A percentile compares a stretch with the other conserved stretches of the same genome.
phyloP scores from a whole-genome alignment of 53 echinoderm and acorn worm species.

The Pentamera pediparva region DNA sequence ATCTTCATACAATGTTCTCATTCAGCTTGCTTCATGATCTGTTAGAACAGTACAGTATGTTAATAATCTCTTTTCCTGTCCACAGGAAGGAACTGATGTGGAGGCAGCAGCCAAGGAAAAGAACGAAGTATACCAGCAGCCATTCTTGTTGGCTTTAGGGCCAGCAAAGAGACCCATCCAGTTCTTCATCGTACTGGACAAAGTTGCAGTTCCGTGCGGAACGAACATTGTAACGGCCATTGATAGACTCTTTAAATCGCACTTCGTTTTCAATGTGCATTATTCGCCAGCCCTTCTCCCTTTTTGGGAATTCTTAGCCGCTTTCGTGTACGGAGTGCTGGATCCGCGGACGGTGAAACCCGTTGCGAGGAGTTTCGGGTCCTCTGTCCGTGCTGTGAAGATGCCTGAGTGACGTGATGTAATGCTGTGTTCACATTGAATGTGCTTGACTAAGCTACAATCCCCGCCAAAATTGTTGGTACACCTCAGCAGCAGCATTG shows the following conservation, averaged over 20 bases:
- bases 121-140: neutral
- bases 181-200: neutral
- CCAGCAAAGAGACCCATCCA: neutral
- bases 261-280: conserved; percentile 7
- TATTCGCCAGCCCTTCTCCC: neutral
- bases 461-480: no score
- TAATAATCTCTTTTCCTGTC: neutral
- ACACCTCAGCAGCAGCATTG: no score
- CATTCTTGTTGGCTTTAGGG: conserved; percentile 1
- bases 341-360: neutral
- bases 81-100: neutral
- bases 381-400: neutral
- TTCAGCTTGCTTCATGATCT: neutral
- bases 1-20: neutral
- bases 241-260: conserved; percentile 7
- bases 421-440: no score
- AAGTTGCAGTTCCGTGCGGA: neutral
- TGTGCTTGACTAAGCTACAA: no score
- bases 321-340: neutral
- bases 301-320: neutral
- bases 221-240: neutral
- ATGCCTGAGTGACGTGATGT: no score
- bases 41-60: neutral
- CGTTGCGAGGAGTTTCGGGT: neutral
- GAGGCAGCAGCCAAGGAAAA: neutral